Conservation (phyloP, 2,113 vertebrate species). For the Tiliqua scincoides region DNA sequence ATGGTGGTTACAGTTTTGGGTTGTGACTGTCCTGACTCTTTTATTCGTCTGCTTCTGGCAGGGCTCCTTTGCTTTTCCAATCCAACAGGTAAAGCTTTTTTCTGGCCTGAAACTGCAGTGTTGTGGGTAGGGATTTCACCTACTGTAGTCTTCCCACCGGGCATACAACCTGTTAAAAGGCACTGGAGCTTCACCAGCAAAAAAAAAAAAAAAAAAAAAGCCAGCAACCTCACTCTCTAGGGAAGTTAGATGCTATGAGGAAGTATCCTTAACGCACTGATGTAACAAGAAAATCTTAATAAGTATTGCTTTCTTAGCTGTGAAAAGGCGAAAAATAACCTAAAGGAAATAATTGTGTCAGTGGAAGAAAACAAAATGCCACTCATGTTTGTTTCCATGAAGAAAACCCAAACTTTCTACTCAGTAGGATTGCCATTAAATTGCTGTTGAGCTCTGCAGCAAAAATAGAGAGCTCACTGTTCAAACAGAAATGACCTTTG, state of each 20-base stretch:
- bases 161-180: neutral
- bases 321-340: neutral
- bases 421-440: neutral
- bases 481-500: slow-evolving; percentile 7
- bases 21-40: neutral
- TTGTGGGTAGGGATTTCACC: neutral
- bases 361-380: neutral
- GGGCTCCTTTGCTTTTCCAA: neutral
- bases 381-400: slow-evolving; percentile 27
- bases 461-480: neutral
- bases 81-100: neutral
- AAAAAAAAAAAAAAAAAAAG: neutral
- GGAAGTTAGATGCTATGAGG: neutral
- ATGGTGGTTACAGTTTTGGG: neutral
- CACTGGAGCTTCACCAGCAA: neutral
- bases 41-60: neutral
- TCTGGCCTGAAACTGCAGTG: neutral
- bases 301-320: neutral
- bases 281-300: neutral
- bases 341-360: slow-evolving; percentile 31
- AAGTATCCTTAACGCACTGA: neutral
- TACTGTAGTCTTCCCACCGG: too few species aligned
- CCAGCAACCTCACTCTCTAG: neutral
- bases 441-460: neutral
- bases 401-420: slow-evolving; percentile 25